Evolutionary conservation across 1,140 invertebrate species (phyloP).

Genomic region (Acromyrmex charruanus): DNA sequence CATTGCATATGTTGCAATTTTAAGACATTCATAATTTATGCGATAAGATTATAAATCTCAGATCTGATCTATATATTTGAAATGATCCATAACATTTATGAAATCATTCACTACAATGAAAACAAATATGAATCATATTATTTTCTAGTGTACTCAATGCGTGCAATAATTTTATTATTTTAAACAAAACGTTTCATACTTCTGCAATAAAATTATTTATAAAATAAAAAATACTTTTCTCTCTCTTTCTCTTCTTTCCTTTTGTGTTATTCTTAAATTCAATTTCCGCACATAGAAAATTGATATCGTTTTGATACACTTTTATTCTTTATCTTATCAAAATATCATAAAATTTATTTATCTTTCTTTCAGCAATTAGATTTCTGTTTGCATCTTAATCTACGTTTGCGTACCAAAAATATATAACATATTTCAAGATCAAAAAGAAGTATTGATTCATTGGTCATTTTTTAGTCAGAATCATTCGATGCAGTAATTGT

Average conservation of each 20-base stretch:
- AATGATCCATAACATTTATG: conserved; percentile 20
- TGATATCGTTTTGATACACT: not conserved
- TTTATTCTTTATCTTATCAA: conserved; percentile 24
- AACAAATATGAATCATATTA: conserved; percentile 1
- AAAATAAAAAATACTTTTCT: not conserved
- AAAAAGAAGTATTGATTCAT: not conserved
- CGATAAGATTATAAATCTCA: not conserved
- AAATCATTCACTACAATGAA: not conserved
- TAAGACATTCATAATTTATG: not conserved
- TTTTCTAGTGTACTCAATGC: not conserved
- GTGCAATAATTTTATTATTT: conserved; percentile 13
- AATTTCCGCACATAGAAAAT: conserved; percentile 2
- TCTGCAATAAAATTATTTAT: conserved; percentile 32
- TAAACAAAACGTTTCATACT: not conserved
- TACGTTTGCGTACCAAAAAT: not conserved
- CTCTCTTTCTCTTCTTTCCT: not conserved
- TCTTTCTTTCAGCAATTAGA: not conserved
- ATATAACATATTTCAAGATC: not conserved
- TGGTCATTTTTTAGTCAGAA: not conserved
- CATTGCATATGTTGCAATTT: not conserved
- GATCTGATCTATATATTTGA: not conserved
- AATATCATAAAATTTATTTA: not conserved
- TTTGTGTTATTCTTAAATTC: not conserved
- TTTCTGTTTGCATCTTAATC: not conserved
- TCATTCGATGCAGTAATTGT: no score